phyloP scores from a whole-genome alignment of 2,888 invertebrate species.

The Lycocerus yunnanus region DNA sequence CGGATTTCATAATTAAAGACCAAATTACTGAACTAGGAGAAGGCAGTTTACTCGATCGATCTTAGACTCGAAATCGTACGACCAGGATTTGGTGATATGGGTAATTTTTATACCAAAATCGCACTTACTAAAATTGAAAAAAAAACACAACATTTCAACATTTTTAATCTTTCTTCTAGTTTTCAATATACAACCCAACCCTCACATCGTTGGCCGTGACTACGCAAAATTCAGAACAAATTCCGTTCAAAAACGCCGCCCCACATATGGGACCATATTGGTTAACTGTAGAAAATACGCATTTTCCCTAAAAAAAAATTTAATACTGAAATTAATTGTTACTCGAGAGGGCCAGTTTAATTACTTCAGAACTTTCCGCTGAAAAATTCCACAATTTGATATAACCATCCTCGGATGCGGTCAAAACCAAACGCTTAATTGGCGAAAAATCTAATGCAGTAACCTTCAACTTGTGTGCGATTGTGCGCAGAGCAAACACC shows the following conservation, averaged over 20 bases:
- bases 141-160: too few relatives aligned
- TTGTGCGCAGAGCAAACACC: constrained; percentile 29
- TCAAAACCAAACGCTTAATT: constrained; percentile 35
- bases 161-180: constrained; percentile 8
- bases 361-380: constrained; percentile 20
- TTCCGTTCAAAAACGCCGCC: constrained; percentile 38
- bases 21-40: too few relatives aligned
- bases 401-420: constrained; percentile 37
- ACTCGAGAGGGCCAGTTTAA: background rate
- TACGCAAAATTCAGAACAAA: constrained; percentile 40
- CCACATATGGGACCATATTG: constrained; percentile 38
- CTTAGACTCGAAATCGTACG: too few relatives aligned
- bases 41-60: too few relatives aligned
- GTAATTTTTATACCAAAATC: too few relatives aligned
- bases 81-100: too few relatives aligned
- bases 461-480: constrained; percentile 40
- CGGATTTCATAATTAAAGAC: too few relatives aligned
- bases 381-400: constrained; percentile 40
- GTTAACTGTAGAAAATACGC: constrained; percentile 26
- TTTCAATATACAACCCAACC: constrained; percentile 35
- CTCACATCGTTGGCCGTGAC: constrained; percentile 34
- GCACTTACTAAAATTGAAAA: too few relatives aligned
- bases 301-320: constrained; percentile 21
- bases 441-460: constrained; percentile 40
- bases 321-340: background rate